phyloP scores from a whole-genome alignment of 2,113 vertebrate species.

The Ageneiosus marmoratus region DNA sequence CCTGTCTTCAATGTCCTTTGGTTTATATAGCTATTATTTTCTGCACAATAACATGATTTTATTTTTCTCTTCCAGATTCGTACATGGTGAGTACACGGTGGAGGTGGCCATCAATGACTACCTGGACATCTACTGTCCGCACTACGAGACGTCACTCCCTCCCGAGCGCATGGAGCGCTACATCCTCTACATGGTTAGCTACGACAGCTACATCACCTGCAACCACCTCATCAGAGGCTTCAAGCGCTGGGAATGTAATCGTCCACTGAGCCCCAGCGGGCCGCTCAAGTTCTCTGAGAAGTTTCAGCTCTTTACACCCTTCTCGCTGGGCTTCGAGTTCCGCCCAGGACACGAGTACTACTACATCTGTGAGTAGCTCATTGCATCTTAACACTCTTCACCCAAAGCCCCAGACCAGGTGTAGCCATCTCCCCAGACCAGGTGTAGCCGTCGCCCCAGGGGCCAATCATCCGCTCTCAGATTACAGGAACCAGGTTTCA shows the following conservation, averaged over 20 bases:
- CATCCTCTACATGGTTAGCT: constrained; percentile 94
- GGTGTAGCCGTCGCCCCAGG: constrained; percentile 26
- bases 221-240: constrained; percentile 88
- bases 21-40: background rate
- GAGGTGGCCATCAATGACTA: constrained; percentile 97
- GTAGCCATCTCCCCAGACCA: constrained; percentile 20
- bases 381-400: constrained; percentile 3
- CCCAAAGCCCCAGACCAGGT: constrained; percentile 26
- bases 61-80: constrained; percentile 77
- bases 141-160: constrained; percentile 82
- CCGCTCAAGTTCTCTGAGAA: constrained; percentile 96
- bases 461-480: constrained; percentile 40
- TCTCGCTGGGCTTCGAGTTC: constrained; percentile 96
- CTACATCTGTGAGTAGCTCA: constrained; percentile 87
- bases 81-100: constrained; percentile 86
- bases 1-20: constrained; percentile 5
- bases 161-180: constrained; percentile 85
- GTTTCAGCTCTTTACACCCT: constrained; percentile 97
- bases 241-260: constrained; percentile 97
- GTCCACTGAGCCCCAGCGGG: constrained; percentile 83
- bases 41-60: background rate
- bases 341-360: constrained; percentile 92
- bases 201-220: constrained; percentile 85
- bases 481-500: constrained; percentile 47
- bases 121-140: constrained; percentile 95